Conservation (phyloP, 2,113 vertebrate genomes). For the Alouatta palliata region DNA sequence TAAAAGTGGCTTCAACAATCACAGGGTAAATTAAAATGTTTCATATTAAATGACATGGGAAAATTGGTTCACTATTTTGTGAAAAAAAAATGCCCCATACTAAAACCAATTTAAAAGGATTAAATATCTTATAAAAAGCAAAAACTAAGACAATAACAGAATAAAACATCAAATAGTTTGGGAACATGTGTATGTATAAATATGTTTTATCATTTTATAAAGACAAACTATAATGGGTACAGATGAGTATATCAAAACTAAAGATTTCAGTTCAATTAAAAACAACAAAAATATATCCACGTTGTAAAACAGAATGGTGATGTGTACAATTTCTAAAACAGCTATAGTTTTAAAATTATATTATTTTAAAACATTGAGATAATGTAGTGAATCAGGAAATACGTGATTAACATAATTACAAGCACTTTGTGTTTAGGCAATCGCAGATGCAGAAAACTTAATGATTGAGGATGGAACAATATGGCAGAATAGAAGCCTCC, state of each 20-base stretch:
- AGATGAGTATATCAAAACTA: background rate
- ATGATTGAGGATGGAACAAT: too few species aligned
- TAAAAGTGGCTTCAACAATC: background rate
- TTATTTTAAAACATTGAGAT: background rate
- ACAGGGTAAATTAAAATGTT: accelerated
- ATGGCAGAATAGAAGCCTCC: too few species aligned
- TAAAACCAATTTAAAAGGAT: background rate
- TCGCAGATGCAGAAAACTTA: background rate
- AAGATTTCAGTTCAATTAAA: background rate
- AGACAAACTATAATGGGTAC: background rate
- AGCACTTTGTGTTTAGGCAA: background rate
- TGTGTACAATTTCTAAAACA: background rate
- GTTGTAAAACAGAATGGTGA: background rate
- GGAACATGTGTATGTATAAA: background rate
- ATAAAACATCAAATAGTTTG: background rate
- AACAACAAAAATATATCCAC: background rate
- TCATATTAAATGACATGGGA: background rate
- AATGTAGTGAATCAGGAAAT: background rate
- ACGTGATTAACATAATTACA: background rate
- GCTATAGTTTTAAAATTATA: background rate
- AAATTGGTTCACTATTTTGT: background rate
- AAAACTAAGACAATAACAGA: background rate
- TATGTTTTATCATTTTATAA: background rate
- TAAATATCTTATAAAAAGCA: background rate
- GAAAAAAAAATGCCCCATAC: background rate